Conservation (phyloP, 2,797 vertebrate species). For the Neosalanx taihuensis region DNA sequence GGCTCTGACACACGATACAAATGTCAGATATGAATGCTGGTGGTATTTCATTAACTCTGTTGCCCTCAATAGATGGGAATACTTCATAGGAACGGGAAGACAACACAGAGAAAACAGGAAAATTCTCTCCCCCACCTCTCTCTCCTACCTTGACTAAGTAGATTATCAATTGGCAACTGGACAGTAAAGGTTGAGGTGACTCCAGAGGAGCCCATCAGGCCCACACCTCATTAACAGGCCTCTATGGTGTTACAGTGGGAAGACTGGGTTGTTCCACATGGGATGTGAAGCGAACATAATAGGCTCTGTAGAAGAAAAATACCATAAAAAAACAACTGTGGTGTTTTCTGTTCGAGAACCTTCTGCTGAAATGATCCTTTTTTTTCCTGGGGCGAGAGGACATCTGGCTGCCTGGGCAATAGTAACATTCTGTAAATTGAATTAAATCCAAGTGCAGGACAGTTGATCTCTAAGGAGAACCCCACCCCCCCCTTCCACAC, state of each 20-base stretch:
- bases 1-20: constrained; percentile 47
- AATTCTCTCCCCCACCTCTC: not conserved
- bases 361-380: constrained; percentile 28
- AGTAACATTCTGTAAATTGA: constrained; percentile 48
- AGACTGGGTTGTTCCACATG: constrained; percentile 35
- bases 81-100: constrained; percentile 12
- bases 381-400: constrained; percentile 22
- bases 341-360: constrained; percentile 41
- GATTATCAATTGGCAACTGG: constrained; percentile 58
- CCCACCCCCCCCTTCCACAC: not conserved
- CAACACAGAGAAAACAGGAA: not conserved
- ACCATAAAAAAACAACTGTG: constrained; percentile 37
- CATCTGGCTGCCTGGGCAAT: constrained; percentile 25
- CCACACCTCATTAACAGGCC: constrained; percentile 60
- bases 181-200: constrained; percentile 65
- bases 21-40: constrained; percentile 45
- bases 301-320: constrained; percentile 19
- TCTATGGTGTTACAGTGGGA: constrained; percentile 42
- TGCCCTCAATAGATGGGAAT: constrained; percentile 37
- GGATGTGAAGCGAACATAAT: constrained; percentile 42
- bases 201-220: constrained; percentile 39
- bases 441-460: constrained; percentile 54
- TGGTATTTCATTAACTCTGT: constrained; percentile 51
- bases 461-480: constrained; percentile 37
- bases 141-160: constrained; percentile 18